Conservation (phyloP, 2,797 vertebrate genomes). For the Rhinogobio ventralis region DNA sequence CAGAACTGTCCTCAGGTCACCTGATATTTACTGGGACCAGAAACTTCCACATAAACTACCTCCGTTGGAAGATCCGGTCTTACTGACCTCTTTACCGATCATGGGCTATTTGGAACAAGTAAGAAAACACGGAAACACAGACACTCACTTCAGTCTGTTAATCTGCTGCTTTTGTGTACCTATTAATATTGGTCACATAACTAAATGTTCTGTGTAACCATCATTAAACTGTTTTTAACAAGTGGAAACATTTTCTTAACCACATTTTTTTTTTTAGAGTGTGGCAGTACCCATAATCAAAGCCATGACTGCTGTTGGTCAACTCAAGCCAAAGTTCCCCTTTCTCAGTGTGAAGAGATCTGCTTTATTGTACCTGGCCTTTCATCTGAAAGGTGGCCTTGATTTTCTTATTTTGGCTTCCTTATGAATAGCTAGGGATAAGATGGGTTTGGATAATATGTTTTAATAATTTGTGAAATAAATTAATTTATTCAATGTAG, state of each 20-base stretch:
- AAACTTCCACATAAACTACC: constrained; percentile 90
- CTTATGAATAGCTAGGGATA: not conserved
- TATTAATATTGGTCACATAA: not conserved
- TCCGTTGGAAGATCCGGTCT: constrained; percentile 83
- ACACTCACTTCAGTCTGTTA: not conserved
- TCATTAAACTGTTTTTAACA: not conserved
- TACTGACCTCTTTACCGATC: constrained; percentile 88
- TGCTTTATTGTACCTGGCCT: constrained; percentile 86
- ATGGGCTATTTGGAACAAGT: constrained; percentile 96
- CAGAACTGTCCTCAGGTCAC: constrained; percentile 74
- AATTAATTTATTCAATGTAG: not conserved
- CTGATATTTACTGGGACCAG: constrained; percentile 87
- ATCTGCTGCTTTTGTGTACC: not conserved
- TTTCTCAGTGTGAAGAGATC: constrained; percentile 86
- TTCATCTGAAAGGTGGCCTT: constrained; percentile 91
- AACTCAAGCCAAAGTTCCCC: constrained; percentile 93
- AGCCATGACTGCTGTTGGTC: constrained; percentile 91
- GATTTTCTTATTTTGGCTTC: not conserved
- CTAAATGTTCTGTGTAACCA: not conserved
- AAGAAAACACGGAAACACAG: constrained; percentile 33
- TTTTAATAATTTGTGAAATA: not conserved
- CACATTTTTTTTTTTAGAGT: constrained; percentile 81
- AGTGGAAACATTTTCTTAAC: not conserved
- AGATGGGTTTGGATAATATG: not conserved
- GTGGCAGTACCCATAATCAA: constrained; percentile 87